Evolutionary conservation across 2,888 invertebrate species (phyloP), one percentile per base, ranked within the genome.

Genomic region (Xestia sexstrigata): DNA sequence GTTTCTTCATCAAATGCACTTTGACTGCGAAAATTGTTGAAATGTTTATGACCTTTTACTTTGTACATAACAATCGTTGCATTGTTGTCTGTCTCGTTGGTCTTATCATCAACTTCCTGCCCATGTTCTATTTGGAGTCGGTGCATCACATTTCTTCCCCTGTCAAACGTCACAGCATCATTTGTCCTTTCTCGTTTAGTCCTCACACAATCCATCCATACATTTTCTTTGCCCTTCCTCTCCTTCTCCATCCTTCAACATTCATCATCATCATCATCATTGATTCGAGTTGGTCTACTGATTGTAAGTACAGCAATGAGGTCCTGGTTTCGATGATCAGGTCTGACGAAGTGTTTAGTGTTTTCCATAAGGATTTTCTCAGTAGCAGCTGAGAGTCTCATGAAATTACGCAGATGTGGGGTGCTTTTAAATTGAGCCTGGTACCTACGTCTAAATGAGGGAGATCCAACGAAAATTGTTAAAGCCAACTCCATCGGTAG

Each of bases 1-100:
- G 91, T 93, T 90, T 90, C 87, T 91, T 90, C 89, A 92, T 93
- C 91, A 92, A 91, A 87, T 83, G 63, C 62, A 87, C 63, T 74
- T 85, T 67, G 81, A 67, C 77, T 60, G 82, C 79, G 83, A 65
- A 73, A 55, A 81, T 45, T 55, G 4, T n/a, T 55, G n/a, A 11
- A 4, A 52, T 52, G 23, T 52, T n/a, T 11, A n/a, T n/a, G 55
- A 55, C 0, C 0, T 26, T 52, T n/a, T 55, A 30, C 49, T 71
- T 68, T 49, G 3, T 39, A 60, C 5, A 1, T 4, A 23, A 7
- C 6, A 58, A 6, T 35, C 9, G 8, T 35, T 74, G 1, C 9
- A 5, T 30, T 30, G 8, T 60, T 15, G 1, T 55, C 13, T 55
- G 13, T 5, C n/a, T 55, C 52, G 5, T n/a, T 26, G 58, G 15